Evolutionary conservation across 2,113 vertebrate genomes (phyloP), one percentile per base, ranked within the genome.

Genomic region (Ptilorrhoa leucosticta): DNA sequence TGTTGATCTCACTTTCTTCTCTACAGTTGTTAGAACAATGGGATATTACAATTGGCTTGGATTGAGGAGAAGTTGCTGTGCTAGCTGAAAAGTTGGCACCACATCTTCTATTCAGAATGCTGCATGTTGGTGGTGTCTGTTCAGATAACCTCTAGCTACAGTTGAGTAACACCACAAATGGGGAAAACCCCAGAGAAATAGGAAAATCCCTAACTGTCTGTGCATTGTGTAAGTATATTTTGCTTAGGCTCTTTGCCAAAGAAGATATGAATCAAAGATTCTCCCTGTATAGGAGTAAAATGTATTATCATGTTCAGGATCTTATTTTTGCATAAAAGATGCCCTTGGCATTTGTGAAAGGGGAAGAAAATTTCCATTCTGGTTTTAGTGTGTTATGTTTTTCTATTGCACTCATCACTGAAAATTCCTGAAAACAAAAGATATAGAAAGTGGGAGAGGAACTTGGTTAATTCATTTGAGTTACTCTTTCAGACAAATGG

Each of bases 181-280:
- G 96, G 96, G 95, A 96, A 97, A 96, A 87, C 90, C 96, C 96
- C 96, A 82, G 80, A 89, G 93, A 97, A 90, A 95, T 12, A 96
- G 96, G 96, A 97, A 97, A 97, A 94, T 82, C 96, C 96, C 96
- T 89, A 95, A 93, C 65, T 94, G 69, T 93, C 96, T 82, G 79
- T 78, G 28, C 72, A 84, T 96, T 97, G 95, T 95, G 92, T 93
- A 96, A 96, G 93, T 78, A 15, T 95, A 78, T 83, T 94, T 96
- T 92, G 35, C 69, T 92, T 95, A 84, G 94, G 94, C 86, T 92
- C 26, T 82, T 89, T 90, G 92, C 96, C 95, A 95, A 86, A 90
- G 48, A 27, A 87, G 80, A 84, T 84, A 89, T 60, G 69, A 95
- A 87, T 94, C 83, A 61, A 90, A 93, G 72, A 89, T 92, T 72